These are phyloP conservation scores for Hylyphantes graminicola DNA, from an alignment of 1,140 invertebrate species.

Conservation along the genomic window DNA sequence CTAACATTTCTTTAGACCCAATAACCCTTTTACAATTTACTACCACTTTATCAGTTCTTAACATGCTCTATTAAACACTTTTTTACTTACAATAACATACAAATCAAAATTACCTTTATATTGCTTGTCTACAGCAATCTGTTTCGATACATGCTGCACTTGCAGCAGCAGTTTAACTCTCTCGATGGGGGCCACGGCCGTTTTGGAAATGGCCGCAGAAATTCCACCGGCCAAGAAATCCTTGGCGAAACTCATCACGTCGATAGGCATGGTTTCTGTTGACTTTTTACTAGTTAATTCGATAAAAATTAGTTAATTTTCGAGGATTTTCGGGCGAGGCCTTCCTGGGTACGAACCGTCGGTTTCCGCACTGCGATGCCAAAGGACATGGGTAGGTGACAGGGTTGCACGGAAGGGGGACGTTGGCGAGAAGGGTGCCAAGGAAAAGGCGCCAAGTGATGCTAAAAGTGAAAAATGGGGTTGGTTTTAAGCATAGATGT, in stretches of 20 bases:
- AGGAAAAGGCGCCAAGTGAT: conserved; percentile 9
- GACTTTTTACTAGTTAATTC: neutral
- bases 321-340: neutral
- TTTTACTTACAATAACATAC: neutral
- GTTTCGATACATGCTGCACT: conserved; percentile 83
- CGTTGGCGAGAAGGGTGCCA: neutral
- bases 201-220: conserved; percentile 88
- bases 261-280: conserved; percentile 57
- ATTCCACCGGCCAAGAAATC: conserved; percentile 90
- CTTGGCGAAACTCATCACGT: conserved; percentile 74
- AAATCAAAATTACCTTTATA: conserved; percentile 78
- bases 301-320: neutral
- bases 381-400: conserved; percentile 59
- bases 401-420: conserved; percentile 33
- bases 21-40: too few relatives aligned
- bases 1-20: too few relatives aligned
- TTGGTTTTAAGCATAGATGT: too few relatives aligned
- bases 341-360: conserved; percentile 19
- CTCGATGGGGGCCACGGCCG: conserved; percentile 70
- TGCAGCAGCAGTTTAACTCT: conserved; percentile 70
- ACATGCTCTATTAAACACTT: neutral
- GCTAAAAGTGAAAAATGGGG: neutral
- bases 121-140: conserved; percentile 81
- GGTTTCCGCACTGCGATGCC: conserved; percentile 56
- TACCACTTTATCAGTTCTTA: neutral